Evolutionary conservation across 2,113 vertebrate genomes (phyloP).

Genomic region (Natator depressus): DNA sequence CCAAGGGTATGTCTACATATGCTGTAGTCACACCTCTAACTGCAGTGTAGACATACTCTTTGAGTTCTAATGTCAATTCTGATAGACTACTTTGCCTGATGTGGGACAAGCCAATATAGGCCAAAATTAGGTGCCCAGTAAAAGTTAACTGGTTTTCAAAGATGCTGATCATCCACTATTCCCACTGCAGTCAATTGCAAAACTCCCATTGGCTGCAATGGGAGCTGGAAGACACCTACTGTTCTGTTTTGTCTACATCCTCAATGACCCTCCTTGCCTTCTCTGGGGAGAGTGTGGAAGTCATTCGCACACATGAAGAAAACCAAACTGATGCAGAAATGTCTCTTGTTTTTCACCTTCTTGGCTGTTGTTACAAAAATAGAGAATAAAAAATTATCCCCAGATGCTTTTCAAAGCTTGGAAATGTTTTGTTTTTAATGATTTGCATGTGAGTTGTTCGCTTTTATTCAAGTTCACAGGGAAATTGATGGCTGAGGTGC

Average conservation of each 20-base stretch:
- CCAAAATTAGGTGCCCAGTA: slow-evolving; percentile 34
- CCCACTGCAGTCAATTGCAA: slow-evolving; percentile 33
- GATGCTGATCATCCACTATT: slow-evolving; percentile 28
- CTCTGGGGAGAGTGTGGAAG: slow-evolving; percentile 56
- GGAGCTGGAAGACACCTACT: slow-evolving; percentile 45
- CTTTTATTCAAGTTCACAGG: background rate
- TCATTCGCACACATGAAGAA: slow-evolving; percentile 49
- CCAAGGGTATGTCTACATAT: too few relatives aligned
- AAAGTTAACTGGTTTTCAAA: slow-evolving; percentile 63
- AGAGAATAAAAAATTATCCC: slow-evolving; percentile 4
- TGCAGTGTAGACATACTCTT: background rate
- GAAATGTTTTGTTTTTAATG: background rate
- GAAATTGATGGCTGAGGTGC: rapidly evolving
- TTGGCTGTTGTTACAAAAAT: slow-evolving; percentile 40
- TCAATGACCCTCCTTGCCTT: background rate
- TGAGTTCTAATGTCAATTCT: slow-evolving; percentile 20
- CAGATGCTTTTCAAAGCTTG: background rate
- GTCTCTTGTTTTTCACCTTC: slow-evolving; percentile 42
- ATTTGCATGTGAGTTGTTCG: background rate
- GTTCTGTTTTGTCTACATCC: slow-evolving; percentile 18
- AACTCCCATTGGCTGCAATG: background rate
- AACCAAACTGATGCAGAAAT: slow-evolving; percentile 27
- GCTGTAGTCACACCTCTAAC: background rate
- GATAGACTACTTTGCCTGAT: slow-evolving; percentile 2
- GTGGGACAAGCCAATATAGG: slow-evolving; percentile 32